Conservation (phyloP, 92 coral and sea anemone genomes). For the Parazoanthus atlanticus region DNA sequence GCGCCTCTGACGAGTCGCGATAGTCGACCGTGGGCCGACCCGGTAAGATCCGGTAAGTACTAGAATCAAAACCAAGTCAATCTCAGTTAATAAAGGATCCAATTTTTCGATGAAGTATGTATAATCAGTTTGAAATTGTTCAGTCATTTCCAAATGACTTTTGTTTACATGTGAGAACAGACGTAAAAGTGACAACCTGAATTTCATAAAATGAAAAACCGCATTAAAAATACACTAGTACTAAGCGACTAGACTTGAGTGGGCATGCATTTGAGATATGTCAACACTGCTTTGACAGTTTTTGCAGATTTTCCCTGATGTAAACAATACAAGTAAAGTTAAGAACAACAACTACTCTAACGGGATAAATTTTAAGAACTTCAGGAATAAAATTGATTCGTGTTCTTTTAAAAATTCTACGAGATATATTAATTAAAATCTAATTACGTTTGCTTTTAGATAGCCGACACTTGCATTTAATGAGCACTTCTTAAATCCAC, state of each 20-base stretch:
- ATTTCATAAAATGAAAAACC: background rate
- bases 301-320: background rate
- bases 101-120: background rate
- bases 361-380: background rate
- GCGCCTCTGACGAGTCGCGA: background rate
- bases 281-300: background rate
- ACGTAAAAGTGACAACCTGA: background rate
- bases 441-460: background rate
- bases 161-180: background rate
- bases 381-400: background rate
- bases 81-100: background rate
- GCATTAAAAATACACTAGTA: background rate
- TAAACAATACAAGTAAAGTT: background rate
- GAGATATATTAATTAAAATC: too few relatives aligned
- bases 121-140: background rate
- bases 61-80: background rate
- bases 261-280: constrained; percentile 1
- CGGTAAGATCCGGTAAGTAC: background rate
- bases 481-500: background rate
- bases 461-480: background rate
- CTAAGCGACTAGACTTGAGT: constrained; percentile 4
- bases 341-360: background rate
- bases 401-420: background rate
- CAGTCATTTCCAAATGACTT: background rate
- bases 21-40: background rate